Base-by-base conservation (phyloP, 2,113 vertebrate species). In the Poecilia latipinna region DNA sequence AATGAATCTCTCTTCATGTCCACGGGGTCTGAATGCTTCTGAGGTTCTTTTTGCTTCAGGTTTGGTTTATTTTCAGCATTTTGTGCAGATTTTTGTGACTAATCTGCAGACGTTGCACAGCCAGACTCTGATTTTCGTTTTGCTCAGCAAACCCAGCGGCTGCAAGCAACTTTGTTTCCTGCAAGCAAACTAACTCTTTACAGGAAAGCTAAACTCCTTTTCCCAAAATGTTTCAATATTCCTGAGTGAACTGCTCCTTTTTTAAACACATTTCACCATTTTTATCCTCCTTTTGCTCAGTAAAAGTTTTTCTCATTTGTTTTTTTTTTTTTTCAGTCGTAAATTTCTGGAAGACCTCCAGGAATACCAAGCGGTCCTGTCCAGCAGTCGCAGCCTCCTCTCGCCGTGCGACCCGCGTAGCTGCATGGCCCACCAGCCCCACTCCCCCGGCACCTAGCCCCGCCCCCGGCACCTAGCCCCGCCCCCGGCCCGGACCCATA, bases 391-490 rank as follows among this genome's bases (percentile, higher is more conserved):
- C 33, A 74, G 62, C 80, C 85, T 70, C 72, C 95, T 95, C 91
- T 94, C 95, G 74, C 95, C 95, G 79, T 97, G 96, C 89, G 94
- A 95, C 90, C 96, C 96, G 81, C 94, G 95, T 92, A 96, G 91
- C 93, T 96, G 95, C 94, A 95, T 96, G 91, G 89, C 94, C 90
- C 95, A 95, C 80, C 93, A 93, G 68, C 91, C 94, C 89, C 94
- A 94, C 75, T 93, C 93, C 83, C 95, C 95, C 54, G 88, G 92
- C 77, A 93, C 94, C 85, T 96, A 95, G 91, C 83, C 90, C 79
- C 79, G 86, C 72, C 68, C 64, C 44, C 68, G 26, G 44, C 57
- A 65, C 78, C 82, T 84, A 70, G 31, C 65, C 51, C 54, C 3
- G 29, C 61, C 48, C 68, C 62, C 70, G 39, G 22, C 86, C 72